Conservation (phyloP, 2,797 vertebrate species). For the Phrynocephalus vlangalii region DNA sequence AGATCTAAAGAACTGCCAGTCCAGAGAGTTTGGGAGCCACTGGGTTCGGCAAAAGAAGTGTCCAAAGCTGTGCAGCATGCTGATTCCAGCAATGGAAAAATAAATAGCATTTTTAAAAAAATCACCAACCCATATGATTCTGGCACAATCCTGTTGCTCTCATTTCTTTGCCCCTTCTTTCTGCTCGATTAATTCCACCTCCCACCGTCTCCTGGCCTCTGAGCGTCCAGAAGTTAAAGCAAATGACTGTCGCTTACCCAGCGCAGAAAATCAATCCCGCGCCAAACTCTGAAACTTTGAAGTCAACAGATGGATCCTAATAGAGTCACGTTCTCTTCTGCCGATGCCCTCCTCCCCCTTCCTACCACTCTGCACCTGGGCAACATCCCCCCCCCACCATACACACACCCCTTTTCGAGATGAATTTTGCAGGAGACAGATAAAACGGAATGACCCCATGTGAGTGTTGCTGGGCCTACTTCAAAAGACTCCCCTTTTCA, state of each 20-base stretch:
- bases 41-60: too few relatives aligned
- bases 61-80: too few relatives aligned
- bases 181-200: too few relatives aligned
- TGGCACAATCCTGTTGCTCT: too few relatives aligned
- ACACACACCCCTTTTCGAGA: constrained; percentile 56
- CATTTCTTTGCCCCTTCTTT: too few relatives aligned
- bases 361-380: constrained; percentile 71
- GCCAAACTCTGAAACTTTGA: constrained; percentile 67
- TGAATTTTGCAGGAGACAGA: constrained; percentile 71
- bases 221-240: not conserved
- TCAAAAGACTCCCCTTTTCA: constrained; percentile 75
- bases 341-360: constrained; percentile 16
- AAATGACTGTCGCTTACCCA: not conserved
- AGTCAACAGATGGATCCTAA: constrained; percentile 72
- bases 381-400: constrained; percentile 63
- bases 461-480: constrained; percentile 66
- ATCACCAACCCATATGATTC: too few relatives aligned
- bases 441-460: constrained; percentile 74
- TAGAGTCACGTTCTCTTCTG: constrained; percentile 65
- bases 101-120: too few relatives aligned
- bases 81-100: too few relatives aligned
- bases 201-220: not conserved
- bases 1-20: too few relatives aligned
- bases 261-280: constrained; percentile 32
- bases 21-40: too few relatives aligned